phyloP scores from a whole-genome alignment of 2,113 vertebrate genomes.

The Polypterus senegalus region DNA sequence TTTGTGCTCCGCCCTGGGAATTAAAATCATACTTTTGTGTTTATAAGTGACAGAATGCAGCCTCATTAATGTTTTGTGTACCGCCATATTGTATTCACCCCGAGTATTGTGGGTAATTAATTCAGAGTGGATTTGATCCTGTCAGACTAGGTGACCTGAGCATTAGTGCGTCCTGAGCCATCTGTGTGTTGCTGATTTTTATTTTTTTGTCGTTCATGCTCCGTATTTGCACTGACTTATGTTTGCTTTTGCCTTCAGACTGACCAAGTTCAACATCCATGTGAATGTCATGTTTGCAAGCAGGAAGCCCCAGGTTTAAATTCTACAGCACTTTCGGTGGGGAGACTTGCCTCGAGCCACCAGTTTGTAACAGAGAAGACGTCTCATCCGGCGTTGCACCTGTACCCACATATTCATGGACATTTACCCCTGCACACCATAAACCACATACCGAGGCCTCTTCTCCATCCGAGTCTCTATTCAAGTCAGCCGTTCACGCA shows the following conservation, averaged over 20 bases:
- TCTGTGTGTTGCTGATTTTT: too few relatives aligned
- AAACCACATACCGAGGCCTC: conserved; percentile 73
- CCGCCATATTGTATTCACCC: too few relatives aligned
- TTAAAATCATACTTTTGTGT: too few relatives aligned
- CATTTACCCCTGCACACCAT: conserved; percentile 86
- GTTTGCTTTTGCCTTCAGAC: conserved; percentile 38
- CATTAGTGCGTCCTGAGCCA: too few relatives aligned
- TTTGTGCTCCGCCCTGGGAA: too few relatives aligned
- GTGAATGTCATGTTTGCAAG: conserved; percentile 92
- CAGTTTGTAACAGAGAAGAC: conserved; percentile 86
- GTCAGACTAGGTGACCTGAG: too few relatives aligned
- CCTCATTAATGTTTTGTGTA: too few relatives aligned
- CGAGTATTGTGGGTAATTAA: too few relatives aligned
- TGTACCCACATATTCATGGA: conserved; percentile 95
- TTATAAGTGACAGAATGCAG: too few relatives aligned
- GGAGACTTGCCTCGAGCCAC: conserved; percentile 69
- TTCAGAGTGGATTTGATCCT: too few relatives aligned
- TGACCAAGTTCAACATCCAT: conserved; percentile 68
- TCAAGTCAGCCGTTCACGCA: conserved; percentile 84
- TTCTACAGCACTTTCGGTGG: conserved; percentile 54
- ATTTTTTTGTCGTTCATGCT: too few relatives aligned
- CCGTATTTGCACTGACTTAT: background rate
- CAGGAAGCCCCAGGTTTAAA: conserved; percentile 69
- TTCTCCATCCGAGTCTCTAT: conserved; percentile 85
- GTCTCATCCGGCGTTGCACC: conserved; percentile 81